Conservation (phyloP, 2,888 invertebrate genomes). For the Synergus laeviventris region DNA sequence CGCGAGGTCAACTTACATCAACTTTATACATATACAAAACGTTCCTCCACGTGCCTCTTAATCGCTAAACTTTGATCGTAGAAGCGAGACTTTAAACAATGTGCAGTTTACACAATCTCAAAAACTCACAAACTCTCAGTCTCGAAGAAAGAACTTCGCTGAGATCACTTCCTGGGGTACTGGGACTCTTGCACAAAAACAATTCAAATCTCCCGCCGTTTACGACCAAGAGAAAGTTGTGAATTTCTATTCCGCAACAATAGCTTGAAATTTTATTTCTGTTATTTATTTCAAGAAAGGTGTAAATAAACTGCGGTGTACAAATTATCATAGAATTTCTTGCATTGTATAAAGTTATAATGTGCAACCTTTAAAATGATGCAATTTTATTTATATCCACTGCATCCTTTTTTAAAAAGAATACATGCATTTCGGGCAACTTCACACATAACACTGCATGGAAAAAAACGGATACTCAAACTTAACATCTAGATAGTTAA, state of each 20-base stretch:
- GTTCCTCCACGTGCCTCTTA: constrained; percentile 48
- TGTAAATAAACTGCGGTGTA: background rate
- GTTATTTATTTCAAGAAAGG: background rate
- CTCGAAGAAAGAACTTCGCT: background rate
- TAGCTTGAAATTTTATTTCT: background rate
- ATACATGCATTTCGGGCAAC: too few species aligned
- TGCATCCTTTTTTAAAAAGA: too few species aligned
- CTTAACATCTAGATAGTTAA: too few species aligned
- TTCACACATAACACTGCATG: too few species aligned
- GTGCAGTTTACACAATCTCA: background rate
- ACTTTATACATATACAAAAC: too few species aligned
- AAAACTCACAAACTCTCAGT: background rate
- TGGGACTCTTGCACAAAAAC: constrained; percentile 45
- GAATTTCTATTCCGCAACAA: background rate
- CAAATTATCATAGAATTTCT: background rate
- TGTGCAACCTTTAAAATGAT: too few species aligned
- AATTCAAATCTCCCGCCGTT: background rate
- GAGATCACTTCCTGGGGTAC: background rate
- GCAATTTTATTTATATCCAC: too few species aligned
- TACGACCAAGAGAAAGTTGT: background rate
- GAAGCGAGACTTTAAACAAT: constrained; percentile 47
- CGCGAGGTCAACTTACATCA: constrained; percentile 69
- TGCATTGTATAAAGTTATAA: too few species aligned
- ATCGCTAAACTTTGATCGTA: constrained; percentile 41
- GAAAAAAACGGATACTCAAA: too few species aligned